Percentiles rank a stretch among this genome's conserved stretches.
These are phyloP conservation scores for Drosophila virilis DNA, from an alignment of 1,140 invertebrate species.

Conservation along the genomic window DNA sequence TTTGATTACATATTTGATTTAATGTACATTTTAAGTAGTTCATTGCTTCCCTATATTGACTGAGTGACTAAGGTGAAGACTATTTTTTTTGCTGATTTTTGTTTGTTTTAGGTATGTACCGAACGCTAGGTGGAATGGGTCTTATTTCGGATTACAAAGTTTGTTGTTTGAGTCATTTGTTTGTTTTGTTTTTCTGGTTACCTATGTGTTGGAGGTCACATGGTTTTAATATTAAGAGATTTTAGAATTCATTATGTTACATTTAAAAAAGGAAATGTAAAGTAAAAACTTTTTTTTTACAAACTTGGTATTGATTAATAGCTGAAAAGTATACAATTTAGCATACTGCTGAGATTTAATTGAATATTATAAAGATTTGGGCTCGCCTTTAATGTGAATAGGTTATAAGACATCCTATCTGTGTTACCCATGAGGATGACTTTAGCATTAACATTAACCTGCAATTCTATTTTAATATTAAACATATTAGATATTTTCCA, in stretches of 20 bases:
- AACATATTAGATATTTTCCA: constrained; percentile 5
- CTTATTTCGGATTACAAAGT: constrained; percentile 4
- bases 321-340: too few relatives aligned
- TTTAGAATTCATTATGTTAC: neutral
- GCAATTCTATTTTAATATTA: too few relatives aligned
- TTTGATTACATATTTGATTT: constrained; percentile 36
- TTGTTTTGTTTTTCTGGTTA: neutral
- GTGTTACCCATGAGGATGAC: too few relatives aligned
- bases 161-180: constrained; percentile 22
- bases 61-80: constrained; percentile 46
- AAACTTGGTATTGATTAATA: too few relatives aligned
- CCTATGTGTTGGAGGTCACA: neutral
- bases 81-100: neutral
- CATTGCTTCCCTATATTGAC: constrained; percentile 18
- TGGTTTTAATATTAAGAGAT: neutral
- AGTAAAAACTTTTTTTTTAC: too few relatives aligned
- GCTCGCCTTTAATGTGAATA: too few relatives aligned
- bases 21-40: constrained; percentile 39
- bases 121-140: neutral
- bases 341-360: too few relatives aligned
- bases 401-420: too few relatives aligned
- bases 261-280: neutral
- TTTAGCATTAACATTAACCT: too few relatives aligned
- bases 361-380: too few relatives aligned
- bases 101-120: constrained; percentile 1